Evolutionary conservation across 1,140 invertebrate species (phyloP), one percentile per base, ranked within the genome.

Genomic region (Meloidogyne hapla): DNA sequence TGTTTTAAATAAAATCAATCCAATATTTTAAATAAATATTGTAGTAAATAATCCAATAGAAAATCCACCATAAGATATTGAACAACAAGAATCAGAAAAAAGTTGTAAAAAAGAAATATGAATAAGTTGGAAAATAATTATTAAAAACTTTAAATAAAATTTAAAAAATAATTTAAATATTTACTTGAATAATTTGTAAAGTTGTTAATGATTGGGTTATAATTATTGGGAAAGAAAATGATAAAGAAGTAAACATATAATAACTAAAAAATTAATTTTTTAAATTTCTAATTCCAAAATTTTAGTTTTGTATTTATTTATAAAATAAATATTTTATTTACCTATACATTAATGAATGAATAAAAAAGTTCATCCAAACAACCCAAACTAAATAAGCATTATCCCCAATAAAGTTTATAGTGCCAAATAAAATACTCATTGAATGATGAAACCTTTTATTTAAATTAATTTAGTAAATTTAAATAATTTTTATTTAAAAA

Each of bases 301-400:
- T n/a, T n/a, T n/a, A n/a, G n/a, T n/a, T n/a, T n/a, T n/a, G n/a
- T n/a, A n/a, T n/a, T n/a, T n/a, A 33, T 40, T 21, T 18, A n/a
- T 40, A 38, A 42, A n/a, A 88, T n/a, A 83, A 45, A 12, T 15
- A 26, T 61, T 10, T 1, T 23, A 12, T 12, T 1, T n/a, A 74
- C 26, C 18, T 77, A 21, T 45, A 88, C 87, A 88, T 88, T 42
- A 84, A 68, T 6, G 77, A 79, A 83, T 90, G 90, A 13, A 91
- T 88, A 12, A 86, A 82, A 78, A 87, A 90, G 80, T 91, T 91
- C 88, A 90, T 89, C 3, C 88, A 85, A 75, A 89, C 88, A 77
- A 90, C 90, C 89, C 89, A 90, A 28, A 87, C 80, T 74, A 83
- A 79, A 63, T 84, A 80, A 21, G 87, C 84, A 12, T 88, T 88